These are phyloP conservation scores for Frankliniella fusca DNA, from an alignment of 2,888 invertebrate species.

Conservation along the genomic window DNA sequence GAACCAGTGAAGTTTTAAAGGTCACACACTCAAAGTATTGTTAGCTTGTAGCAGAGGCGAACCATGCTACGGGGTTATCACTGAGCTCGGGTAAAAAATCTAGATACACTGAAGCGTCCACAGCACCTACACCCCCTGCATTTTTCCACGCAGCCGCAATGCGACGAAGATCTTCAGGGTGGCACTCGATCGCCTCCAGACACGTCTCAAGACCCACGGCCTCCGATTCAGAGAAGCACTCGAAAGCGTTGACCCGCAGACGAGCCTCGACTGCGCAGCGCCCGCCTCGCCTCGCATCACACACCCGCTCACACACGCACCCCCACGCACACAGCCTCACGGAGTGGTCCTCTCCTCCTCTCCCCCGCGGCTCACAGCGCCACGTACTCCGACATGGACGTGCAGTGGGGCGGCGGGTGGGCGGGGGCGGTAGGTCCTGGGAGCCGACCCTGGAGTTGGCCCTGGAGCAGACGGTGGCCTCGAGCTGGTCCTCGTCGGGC, in stretches of 20 bases:
- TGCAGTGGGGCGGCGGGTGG: conserved; percentile 58
- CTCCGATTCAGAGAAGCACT: neutral
- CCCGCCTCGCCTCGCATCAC: neutral
- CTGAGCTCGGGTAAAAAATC: neutral
- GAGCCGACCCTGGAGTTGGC: conserved; percentile 42
- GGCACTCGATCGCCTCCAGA: too few relatives aligned
- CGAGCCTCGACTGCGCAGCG: neutral
- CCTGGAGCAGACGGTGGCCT: conserved; percentile 33
- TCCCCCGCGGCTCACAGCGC: neutral
- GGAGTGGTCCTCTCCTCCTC: neutral
- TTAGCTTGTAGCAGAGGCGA: neutral
- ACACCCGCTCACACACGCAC: neutral
- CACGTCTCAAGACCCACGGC: neutral
- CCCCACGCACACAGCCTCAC: neutral
- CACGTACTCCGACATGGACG: conserved; percentile 37
- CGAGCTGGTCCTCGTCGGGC: conserved; percentile 56
- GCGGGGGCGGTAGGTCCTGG: conserved; percentile 49
- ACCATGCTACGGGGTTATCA: neutral
- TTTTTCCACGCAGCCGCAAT: neutral
- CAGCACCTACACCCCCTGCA: neutral
- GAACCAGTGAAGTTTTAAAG: neutral
- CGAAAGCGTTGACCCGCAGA: neutral
- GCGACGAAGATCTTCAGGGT: too few relatives aligned
- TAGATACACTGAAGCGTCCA: neutral
- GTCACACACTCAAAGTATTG: neutral